Conservation (phyloP, 2,797 vertebrate species). For the Prionace glauca region DNA sequence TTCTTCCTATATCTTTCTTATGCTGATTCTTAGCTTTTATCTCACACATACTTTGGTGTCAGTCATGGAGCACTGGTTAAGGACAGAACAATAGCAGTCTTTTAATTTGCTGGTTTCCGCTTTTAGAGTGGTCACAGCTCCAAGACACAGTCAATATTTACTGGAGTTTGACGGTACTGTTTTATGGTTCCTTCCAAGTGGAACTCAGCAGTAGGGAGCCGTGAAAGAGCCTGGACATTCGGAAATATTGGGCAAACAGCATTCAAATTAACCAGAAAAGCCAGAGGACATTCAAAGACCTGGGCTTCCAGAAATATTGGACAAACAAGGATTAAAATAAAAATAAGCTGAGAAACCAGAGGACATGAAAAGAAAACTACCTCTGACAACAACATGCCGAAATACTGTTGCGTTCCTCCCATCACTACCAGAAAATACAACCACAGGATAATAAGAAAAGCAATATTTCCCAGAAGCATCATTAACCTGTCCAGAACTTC, state of each 20-base stretch:
- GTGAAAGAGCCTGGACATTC: constrained; percentile 50
- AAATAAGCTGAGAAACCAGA: neutral
- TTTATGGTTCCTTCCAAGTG: constrained; percentile 57
- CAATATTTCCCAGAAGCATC: neutral
- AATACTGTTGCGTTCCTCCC: neutral
- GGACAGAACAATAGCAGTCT: constrained; percentile 73
- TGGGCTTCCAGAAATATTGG: constrained; percentile 48
- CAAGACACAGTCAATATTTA: constrained; percentile 67
- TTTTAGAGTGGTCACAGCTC: constrained; percentile 56
- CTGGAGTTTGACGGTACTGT: constrained; percentile 58
- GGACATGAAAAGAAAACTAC: neutral
- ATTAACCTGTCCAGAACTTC: neutral
- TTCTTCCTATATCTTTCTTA: neutral
- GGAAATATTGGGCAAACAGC: constrained; percentile 43
- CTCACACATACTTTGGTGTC: constrained; percentile 68
- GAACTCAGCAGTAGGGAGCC: constrained; percentile 52
- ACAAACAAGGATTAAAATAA: neutral
- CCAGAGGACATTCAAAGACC: constrained; percentile 32
- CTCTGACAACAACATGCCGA: neutral
- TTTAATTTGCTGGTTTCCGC: constrained; percentile 61
- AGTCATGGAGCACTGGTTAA: constrained; percentile 62
- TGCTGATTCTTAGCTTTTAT: constrained; percentile 51
- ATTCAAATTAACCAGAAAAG: neutral
- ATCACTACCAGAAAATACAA: neutral
- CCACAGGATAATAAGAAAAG: neutral